Percentiles rank a stretch among this genome's conserved stretches.
Conservation (phyloP, 2,888 invertebrate species). For the Xestobium rufovillosum region DNA sequence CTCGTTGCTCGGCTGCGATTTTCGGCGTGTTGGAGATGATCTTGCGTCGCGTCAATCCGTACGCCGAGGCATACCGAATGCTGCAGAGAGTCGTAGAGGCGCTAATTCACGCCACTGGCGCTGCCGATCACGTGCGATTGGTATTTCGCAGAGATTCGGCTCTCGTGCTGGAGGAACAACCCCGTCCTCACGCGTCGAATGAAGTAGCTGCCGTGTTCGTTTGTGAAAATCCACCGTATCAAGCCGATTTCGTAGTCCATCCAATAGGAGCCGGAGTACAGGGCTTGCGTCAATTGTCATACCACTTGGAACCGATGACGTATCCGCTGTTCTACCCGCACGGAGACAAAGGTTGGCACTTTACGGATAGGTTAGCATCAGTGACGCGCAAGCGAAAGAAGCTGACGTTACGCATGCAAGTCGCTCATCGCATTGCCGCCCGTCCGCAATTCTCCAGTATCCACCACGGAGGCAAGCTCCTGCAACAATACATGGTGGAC, state of each 20-base stretch:
- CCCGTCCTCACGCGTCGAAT: no score
- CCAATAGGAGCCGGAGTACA: conserved; percentile 2
- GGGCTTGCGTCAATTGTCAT: conserved; percentile 10
- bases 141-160: no score
- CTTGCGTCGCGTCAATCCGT: conserved; percentile 6
- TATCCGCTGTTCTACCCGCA: conserved; percentile 19
- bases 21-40: conserved; percentile 5
- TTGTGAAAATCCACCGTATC: conserved; percentile 12
- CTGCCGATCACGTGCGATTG: no score
- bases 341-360: conserved; percentile 14
- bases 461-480: conserved; percentile 6
- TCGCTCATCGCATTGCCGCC: conserved; percentile 7
- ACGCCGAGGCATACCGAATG: conserved; percentile 9
- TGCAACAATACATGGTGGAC: conserved; percentile 14
- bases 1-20: no score
- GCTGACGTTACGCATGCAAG: conserved; percentile 7
- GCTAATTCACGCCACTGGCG: no score
- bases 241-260: not conserved
- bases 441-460: conserved; percentile 5
- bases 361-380: not conserved
- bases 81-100: conserved; percentile 11
- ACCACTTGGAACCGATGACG: conserved; percentile 15
- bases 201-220: conserved; percentile 17
- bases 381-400: no score
- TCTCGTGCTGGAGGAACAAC: no score